Evolutionary conservation across 2,113 vertebrate species (phyloP), one percentile per base, ranked within the genome.

Genomic region (Scophthalmus maximus): DNA sequence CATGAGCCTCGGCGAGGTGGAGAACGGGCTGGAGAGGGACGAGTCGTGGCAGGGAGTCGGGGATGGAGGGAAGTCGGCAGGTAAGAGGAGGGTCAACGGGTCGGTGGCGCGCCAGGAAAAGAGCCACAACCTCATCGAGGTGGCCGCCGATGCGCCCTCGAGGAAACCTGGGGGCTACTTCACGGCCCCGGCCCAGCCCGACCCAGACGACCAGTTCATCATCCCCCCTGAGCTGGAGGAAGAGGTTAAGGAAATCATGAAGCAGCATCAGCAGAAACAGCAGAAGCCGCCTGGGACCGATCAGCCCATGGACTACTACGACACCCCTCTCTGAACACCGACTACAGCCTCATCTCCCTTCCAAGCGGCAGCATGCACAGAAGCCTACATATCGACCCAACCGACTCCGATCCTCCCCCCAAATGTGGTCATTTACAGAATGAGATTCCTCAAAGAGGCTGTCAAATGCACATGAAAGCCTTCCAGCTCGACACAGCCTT

Each of bases 201-300:
- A 99, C 81, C 98, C 98, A 0, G 97, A 99, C 0, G 98, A 99
- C 79, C 97, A 98, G 93, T 97, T 99, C 68, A 99, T 99, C 88
- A 96, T 99, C 71, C 98, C 98, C 0, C 98, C 98, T 0, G 98
- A 99, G 90, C 95, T 99, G 32, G 98, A 99, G 79, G 98, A 99
- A 84, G 98, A 99, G 74, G 98, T 99, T 53, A 98, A 96, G 83
- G 97, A 99, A 85, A 96, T 99, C 55, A 99, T 99, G 96, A 98
- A 97, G 71, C 96, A 98, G 74, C 98, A 98, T 87, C 96, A 97
- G 88, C 96, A 96, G 25, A 96, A 96, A 46, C 95, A 95, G 60
- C 96, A 94, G 78, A 92, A 93, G 84, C 95, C 92, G 9, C 87
- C 92, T 26, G 94, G 93, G 0, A 77, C 76, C 40, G 95, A 96